Base-by-base conservation (phyloP, 2,113 vertebrate genomes). In the Lamprotornis superbus region DNA sequence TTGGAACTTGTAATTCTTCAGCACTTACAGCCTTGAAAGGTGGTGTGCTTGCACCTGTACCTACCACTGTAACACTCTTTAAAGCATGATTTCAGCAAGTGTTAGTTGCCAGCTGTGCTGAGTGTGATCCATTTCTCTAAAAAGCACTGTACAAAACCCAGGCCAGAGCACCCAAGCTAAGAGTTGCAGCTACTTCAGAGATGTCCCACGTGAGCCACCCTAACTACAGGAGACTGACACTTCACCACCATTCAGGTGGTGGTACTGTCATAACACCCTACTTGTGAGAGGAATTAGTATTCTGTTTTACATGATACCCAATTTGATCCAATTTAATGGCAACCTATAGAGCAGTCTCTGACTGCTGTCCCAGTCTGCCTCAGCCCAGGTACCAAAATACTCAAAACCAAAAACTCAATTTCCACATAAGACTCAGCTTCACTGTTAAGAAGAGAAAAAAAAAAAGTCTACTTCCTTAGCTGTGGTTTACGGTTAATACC, bases 61-160 rank as follows among this genome's bases (percentile, higher is more conserved):
- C 21, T 28, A 56, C 44, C 46, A 17, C 4, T 37, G 49, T 35
- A 39, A 33, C 23, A 16, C 33, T 44, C 53, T 39, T 39, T 44
- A 64, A 64, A 77, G 40, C 22, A 10, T 5, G 14, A 75, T 21
- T 83, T 73, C 73, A 80, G 50, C 7, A 2, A 20, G 15, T 30
- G 31, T 23, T 37, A 61, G 10, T 11, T 69, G 80, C 33, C 30
- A 82, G 61, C 65, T 55, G 1, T 9, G 35, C 49, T 60, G 35
- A 70, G 27, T 10, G 9, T 5, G 23, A 61, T 18, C 42, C 2
- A 0, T 37, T 59, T 55, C n/a, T 17, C 65, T 53, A 1, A 42
- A 55, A 71, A 39, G 63, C 39, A 37, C 27, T 65, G 39, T 0
- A 44, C 16, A 56, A 44, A 73, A 37, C 5, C 37, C 27, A 56